Base-by-base conservation (phyloP, 2,888 invertebrate species). In the Tupiocoris notatus region DNA sequence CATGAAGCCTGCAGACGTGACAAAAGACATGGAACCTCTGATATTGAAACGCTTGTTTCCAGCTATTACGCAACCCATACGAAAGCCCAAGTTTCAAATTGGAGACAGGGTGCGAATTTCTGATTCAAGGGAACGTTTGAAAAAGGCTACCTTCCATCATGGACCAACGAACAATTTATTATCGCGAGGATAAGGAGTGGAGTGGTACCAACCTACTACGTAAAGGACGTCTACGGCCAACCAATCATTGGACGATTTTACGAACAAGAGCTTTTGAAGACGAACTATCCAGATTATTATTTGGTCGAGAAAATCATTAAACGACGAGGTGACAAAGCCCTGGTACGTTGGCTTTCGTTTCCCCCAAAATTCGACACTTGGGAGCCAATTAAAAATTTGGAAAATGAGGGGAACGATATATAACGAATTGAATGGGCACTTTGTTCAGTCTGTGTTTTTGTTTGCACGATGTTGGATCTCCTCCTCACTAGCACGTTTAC, bases 141-240 rank as follows among this genome's bases (percentile, higher is more conserved):
- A 12, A 83, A 83, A 80, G 82, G 82, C 7, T 84, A 82, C 64
- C 81, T 81, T 7, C 82, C 82, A 0, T 82, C 82, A 76, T 84
- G 83, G 82, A 79, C 82, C 0, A 82, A 82, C 0, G 83, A 84
- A 78, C 77, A 84, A 65, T 84, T 83, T 78, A 81, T 78, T 71
- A 80, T 83, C 25, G 24, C 16, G 9, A 80, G 81, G 80, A 79
- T 82, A 2, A 74, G 81, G 20, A 79, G 79, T 25, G 82, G 82
- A 2, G 56, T 7, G n/a, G 20, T 57, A 2, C 24, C 58, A 20
- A 68, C 16, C 2, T 68, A 68, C 20, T 12, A 54, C n/a, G 2
- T 68, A 3, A 57, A 9, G 3, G 68, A 68, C 17, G 20, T 57
- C 1, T 9, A 57, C 20, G 21, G 18, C 20, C 9, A 57, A 7